Evolutionary conservation across 1,140 invertebrate genomes (phyloP), one percentile per base, ranked within the genome.

Genomic region (Chironomus striatipennis): DNA sequence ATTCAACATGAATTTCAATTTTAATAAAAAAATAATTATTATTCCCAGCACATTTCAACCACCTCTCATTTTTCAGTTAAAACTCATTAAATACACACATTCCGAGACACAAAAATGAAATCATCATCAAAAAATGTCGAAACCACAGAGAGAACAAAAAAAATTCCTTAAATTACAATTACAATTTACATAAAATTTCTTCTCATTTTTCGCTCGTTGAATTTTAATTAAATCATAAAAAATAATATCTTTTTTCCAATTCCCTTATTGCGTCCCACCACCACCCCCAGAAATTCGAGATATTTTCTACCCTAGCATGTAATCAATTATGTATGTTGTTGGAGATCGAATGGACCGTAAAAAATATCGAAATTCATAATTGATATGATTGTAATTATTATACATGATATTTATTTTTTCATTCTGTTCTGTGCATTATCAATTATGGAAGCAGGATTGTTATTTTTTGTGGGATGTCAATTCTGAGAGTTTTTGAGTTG

Each of bases 141-240:
- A 57, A 57, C 47, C 47, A 57, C 47, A 57, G 47, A 57, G 43
- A n/a, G n/a, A n/a, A 57, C 47, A 57, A 10, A 57, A 34, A 34
- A 34, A 34, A 57, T 57, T 57, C 47, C 47, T 57, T 57, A n/a
- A 57, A 57, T 57, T 57, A 57, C 47, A 57, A 57, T 57, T 57
- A 57, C 47, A 57, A 34, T 57, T 57, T 57, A 57, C n/a, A n/a
- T 57, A 57, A 57, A 57, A 57, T 10, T 57, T 12, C 24, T 34
- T 34, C 47, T 57, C 47, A n/a, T 57, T 57, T 57, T n/a, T 34
- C n/a, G 47, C 47, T 57, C 47, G 47, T 57, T 57, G 47, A 57
- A 57, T 57, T 57, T 57, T 57, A 57, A 57, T 57, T 57, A 57
- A 57, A n/a, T 57, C 47, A 57, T 57, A 57, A n/a, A 57, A 57